These are phyloP conservation scores for Aplocera efformata DNA, from an alignment of 2,888 invertebrate genomes.

Conservation along the genomic window DNA sequence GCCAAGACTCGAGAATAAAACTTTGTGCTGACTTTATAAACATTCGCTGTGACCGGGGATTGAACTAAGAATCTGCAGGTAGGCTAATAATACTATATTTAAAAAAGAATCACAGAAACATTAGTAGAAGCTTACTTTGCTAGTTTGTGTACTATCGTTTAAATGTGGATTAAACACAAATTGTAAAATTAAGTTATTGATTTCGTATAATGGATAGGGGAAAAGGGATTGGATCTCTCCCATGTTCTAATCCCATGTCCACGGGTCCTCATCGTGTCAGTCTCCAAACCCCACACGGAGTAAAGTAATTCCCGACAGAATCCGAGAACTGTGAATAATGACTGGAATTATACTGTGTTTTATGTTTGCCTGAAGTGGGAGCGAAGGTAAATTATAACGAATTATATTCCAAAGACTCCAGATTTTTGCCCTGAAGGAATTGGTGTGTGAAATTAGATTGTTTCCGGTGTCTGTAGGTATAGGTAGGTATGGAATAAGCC, in stretches of 20 bases:
- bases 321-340: constrained; percentile 62
- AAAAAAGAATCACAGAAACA: no score
- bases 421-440: constrained; percentile 47
- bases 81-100: no score
- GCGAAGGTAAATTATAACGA: constrained; percentile 51
- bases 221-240: constrained; percentile 2
- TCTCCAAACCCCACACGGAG: constrained; percentile 54
- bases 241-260: constrained; percentile 19
- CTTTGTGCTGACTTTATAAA: constrained; percentile 4
- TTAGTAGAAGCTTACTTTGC: no score
- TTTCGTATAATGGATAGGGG: no score
- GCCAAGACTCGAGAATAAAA: no score
- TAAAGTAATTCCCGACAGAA: constrained; percentile 54
- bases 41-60: no score
- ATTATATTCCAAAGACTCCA: constrained; percentile 55
- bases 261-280: constrained; percentile 30
- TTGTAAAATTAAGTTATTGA: no score
- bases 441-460: constrained; percentile 63
- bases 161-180: no score
- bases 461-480: constrained; percentile 34
- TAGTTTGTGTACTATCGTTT: no score
- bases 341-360: constrained; percentile 62
- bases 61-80: no score
- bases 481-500: constrained; percentile 9
- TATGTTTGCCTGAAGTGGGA: constrained; percentile 41